Base-by-base conservation (phyloP, 2,797 vertebrate species). In the Platyrinchus mystaceus region DNA sequence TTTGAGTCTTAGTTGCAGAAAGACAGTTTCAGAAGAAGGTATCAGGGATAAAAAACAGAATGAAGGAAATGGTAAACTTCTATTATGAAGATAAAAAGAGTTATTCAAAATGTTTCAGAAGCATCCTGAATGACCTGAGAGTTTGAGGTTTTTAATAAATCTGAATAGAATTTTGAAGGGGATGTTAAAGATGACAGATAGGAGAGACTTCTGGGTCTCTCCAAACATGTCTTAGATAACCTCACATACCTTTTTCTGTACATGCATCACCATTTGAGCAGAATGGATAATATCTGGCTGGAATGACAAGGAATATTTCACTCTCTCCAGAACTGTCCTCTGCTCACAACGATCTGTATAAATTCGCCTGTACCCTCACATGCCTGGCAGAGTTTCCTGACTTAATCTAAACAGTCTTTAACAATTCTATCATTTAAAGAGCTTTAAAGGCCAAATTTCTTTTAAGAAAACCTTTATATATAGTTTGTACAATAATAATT, bases 1-100 rank as follows among this genome's bases (percentile, higher is more conserved):
- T 93, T 78, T 82, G 85, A 96, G 93, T 89, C 82, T 59, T 87
- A 84, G 59, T 41, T 93, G 55, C 55, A 86, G 89, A 95, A 97
- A 95, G 92, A 87, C 62, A 84, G 28, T 84, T 88, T 96, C 79
- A 71, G 93, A 95, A 87, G 82, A 92, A 91, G 49, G 82, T 27
- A 87, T 76, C 34, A 59, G 80, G 76, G 79, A 77, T 83, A 68
- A 79, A 90, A 95, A 94, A 21, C 22, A 68, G 55, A 89, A 93
- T 63, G 87, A 84, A 92, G 64, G 26, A 95, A 96, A 94, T 71
- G 19, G 46, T 69, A 17, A 58, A 59, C 70, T 85, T 76, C 14
- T 20, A 81, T 77, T 88, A 69, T 94, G 95, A 93, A 71, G 37
- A 84, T 60, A 76, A 89, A 69, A 89, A 18, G 22, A 69, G 18